These are phyloP conservation scores for Eustalomyia histrio DNA, from an alignment of 2,888 invertebrate species.

Conservation along the genomic window DNA sequence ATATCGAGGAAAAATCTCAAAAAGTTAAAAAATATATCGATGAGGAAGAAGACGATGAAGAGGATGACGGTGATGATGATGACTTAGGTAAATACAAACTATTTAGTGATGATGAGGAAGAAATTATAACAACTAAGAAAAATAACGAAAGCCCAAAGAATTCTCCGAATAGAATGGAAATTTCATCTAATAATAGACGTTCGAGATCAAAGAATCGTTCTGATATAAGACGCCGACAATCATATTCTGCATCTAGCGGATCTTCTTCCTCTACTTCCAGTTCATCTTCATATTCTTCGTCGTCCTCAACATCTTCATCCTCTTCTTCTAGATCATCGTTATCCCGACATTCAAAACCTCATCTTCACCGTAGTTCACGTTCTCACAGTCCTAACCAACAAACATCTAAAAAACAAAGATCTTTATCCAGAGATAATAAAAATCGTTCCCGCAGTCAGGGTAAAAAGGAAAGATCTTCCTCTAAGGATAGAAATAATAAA, in stretches of 20 bases:
- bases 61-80: constrained; percentile 83
- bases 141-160: constrained; percentile 37
- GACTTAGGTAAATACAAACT: constrained; percentile 90
- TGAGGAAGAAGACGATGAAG: constrained; percentile 79
- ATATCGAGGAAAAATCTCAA: constrained; percentile 60
- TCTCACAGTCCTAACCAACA: constrained; percentile 64
- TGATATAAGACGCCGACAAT: constrained; percentile 45
- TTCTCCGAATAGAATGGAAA: constrained; percentile 18
- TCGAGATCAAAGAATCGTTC: constrained; percentile 62
- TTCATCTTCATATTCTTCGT: constrained; percentile 63
- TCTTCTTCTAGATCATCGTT: constrained; percentile 67
- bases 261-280: constrained; percentile 62
- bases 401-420: constrained; percentile 22
- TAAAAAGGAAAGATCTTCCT: too few relatives aligned
- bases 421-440: constrained; percentile 40
- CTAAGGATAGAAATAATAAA: too few relatives aligned
- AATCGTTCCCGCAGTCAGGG: neutral
- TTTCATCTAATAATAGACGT: constrained; percentile 26
- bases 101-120: constrained; percentile 83
- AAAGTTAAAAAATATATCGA: constrained; percentile 74
- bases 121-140: constrained; percentile 45
- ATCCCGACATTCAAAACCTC: constrained; percentile 67
- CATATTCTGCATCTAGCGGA: constrained; percentile 56
- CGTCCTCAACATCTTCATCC: constrained; percentile 73
- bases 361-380: constrained; percentile 67